Evolutionary conservation across 2,113 vertebrate species (phyloP), one percentile per base, ranked within the genome.

Genomic region (Pholis gunnellus): DNA sequence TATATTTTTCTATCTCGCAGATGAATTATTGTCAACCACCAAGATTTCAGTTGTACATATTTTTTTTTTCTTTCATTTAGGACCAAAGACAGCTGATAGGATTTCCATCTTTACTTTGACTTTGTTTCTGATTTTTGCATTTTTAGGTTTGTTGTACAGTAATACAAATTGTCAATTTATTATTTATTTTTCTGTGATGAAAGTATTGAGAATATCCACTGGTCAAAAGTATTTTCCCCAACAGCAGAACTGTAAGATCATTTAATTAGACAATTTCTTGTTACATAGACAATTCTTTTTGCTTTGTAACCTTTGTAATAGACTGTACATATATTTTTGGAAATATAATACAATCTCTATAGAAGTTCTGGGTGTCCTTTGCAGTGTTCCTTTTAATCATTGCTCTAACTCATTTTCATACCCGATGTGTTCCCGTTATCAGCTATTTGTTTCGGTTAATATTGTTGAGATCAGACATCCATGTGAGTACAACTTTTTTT

Each of bases 321-420:
- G 98, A 99, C 98, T 99, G 98, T 99, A 99, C 97, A 99, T 99
- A 99, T 99, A 99, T 99, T 99, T 99, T 99, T 99, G 97, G 96
- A 99, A 99, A 97, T 99, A 98, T 97, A 98, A 97, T 96, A 96
- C 96, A 96, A 97, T 96, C 97, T 97, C 96, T 94, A 94, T 89
- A 94, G 92, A 94, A 93, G 87, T 71, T 81, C 15, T 48, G 52
- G 9, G 83, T 78, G 76, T 91, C 86, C 27, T 73, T 78, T 83
- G 74, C 6, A 40, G 50, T 90, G 40, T 70, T 72, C 27, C 38
- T 75, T 82, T 89, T 61, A 27, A n/a, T 67, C 9, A 27, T 68
- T 17, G 27, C 15, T 10, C 20, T 44, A 9, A 27, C 14, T 54
- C 10, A 70, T 75, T 38, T 60, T 48, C 13, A 31, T 48, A 17